A percentile compares a stretch with the other conserved stretches of the same genome.
Evolutionary conservation across 2,888 invertebrate species (phyloP).

Genomic region (Cartodere bifasciata): DNA sequence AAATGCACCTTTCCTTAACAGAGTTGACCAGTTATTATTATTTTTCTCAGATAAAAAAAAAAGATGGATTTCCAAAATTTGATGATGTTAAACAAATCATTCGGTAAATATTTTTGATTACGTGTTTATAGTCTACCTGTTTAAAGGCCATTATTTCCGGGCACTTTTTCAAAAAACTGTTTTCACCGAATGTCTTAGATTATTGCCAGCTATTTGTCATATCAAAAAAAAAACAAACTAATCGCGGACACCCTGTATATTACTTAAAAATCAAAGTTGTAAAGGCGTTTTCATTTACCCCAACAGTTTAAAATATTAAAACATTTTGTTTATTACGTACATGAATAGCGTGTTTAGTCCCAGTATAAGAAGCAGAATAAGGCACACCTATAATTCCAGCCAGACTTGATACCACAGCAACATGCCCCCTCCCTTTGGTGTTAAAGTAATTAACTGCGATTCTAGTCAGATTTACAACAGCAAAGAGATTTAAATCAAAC

Average conservation of each 20-base stretch:
- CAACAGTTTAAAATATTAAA: too few species aligned
- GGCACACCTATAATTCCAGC: slow-evolving; percentile 58
- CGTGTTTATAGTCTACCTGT: too few species aligned
- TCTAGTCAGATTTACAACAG: slow-evolving; percentile 55
- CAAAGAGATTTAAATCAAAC: slow-evolving; percentile 68
- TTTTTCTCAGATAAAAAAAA: too few species aligned
- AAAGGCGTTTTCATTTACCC: too few species aligned
- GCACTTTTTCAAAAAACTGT: too few species aligned
- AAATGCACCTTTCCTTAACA: too few species aligned
- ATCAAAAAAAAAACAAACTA: too few species aligned
- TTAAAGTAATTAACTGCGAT: slow-evolving; percentile 54
- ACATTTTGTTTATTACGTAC: slow-evolving; percentile 37
- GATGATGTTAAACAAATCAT: slow-evolving; percentile 5
- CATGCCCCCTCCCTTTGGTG: slow-evolving; percentile 46
- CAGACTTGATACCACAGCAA: slow-evolving; percentile 62
- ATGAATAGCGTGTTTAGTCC: slow-evolving; percentile 64
- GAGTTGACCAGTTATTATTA: too few species aligned
- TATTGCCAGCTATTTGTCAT: slow-evolving; percentile 2
- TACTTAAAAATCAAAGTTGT: too few species aligned
- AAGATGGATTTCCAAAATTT: slow-evolving; percentile 7
- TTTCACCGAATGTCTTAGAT: slow-evolving; percentile 1
- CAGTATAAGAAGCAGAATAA: slow-evolving; percentile 57
- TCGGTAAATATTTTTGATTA: too few species aligned
- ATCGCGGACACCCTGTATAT: too few species aligned
- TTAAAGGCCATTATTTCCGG: too few species aligned